Base-by-base conservation (phyloP, 2,113 vertebrate genomes). In the Papio anubis region DNA sequence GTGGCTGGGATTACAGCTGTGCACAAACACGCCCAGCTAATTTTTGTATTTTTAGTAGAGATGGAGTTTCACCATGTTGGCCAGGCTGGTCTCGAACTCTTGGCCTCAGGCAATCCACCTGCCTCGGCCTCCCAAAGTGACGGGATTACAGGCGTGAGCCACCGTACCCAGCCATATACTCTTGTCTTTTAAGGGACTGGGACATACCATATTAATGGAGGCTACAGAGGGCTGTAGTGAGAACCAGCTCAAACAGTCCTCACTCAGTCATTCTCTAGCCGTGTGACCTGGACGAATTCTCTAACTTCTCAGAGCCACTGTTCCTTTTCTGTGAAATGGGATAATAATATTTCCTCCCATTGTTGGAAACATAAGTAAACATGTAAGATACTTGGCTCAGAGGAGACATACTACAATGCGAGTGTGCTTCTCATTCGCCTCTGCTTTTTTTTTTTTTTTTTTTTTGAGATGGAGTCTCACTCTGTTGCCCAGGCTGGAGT, bases 311-410 rank as follows among this genome's bases (percentile, higher is more conserved):
- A 32, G 57, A n/a, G 16, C 18, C 3, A 48, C 86, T 17, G 40
- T 72, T 84, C 35, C 32, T 80, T 40, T 61, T 68, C 89, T 83
- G 57, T 81, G 16, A 95, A 78, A 79, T 59, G 45, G 27, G 80
- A 18, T 43, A 76, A 32, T 14, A 61, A 43, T 17, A 66, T 64
- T 72, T 89, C 32, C 23, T 45, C 64, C 35, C 35, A 30, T 35
- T 38, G 14, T 40, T 23, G 32, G 50, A 14, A 90, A 79, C 64
- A 14, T 25, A 55, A 70, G 45, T 35, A 70, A 85, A 5, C 11
- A 10, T 2, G 3, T 2, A 7, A 40, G 14, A 40, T 38, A 40
- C 27, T 48, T 35, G 25, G 82, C 3, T 9, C 12, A n/a, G 0
- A 20, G 61, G 79, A 92, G 35, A 45, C 10, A 5, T 25, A 45